Conservation (phyloP, 2,888 invertebrate genomes). For the Tachina grossa region DNA sequence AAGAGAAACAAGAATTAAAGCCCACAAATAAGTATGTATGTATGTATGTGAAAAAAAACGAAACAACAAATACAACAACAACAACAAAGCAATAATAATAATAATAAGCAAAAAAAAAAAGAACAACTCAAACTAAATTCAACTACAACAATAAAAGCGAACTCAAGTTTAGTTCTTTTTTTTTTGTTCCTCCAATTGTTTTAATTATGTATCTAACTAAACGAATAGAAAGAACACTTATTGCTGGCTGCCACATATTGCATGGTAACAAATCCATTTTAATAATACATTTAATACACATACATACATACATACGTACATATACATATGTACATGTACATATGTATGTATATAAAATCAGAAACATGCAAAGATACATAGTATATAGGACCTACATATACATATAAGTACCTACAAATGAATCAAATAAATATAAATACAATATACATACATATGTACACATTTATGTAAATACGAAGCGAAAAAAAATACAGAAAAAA, state of each 20-base stretch:
- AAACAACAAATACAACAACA: background rate
- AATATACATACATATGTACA: background rate
- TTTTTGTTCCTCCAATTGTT: constrained; percentile 3
- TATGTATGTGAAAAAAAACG: too few relatives aligned
- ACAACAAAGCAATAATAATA: background rate
- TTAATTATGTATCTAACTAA: constrained; percentile 49
- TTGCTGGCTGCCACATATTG: constrained; percentile 39
- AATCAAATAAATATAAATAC: background rate
- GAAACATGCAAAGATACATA: background rate
- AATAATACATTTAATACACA: too few relatives aligned
- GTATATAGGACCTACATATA: too few relatives aligned
- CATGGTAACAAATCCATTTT: constrained; percentile 44
- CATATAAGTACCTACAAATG: background rate
- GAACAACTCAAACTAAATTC: constrained; percentile 6
- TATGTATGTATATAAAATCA: constrained; percentile 21
- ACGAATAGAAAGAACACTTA: constrained; percentile 37
- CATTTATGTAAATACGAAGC: background rate
- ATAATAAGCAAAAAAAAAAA: constrained; percentile 2
- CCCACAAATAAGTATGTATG: background rate
- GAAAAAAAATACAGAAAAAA: too few relatives aligned
- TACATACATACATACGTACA: too few relatives aligned
- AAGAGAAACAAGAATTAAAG: constrained; percentile 44
- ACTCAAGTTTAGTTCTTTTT: background rate
- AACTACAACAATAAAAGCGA: constrained; percentile 21
- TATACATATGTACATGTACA: background rate